phyloP scores from a whole-genome alignment of 2,888 invertebrate genomes.

The Aleiodes testaceus region DNA sequence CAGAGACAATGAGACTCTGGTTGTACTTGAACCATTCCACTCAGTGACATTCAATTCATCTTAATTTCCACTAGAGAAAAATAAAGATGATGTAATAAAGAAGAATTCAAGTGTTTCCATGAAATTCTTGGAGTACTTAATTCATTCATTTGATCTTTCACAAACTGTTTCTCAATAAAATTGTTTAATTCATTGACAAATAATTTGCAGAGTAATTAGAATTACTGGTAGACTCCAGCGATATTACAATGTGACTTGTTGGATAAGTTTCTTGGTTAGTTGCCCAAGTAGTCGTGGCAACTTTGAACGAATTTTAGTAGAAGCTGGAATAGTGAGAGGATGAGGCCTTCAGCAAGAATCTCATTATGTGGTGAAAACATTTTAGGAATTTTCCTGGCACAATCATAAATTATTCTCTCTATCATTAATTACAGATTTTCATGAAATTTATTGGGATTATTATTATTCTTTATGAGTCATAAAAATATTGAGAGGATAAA shows the following conservation, averaged over 20 bases:
- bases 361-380: not conserved
- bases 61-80: not conserved
- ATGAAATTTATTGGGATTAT: too few species aligned
- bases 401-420: not conserved
- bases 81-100: not conserved
- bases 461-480: too few species aligned
- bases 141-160: not conserved
- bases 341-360: not conserved
- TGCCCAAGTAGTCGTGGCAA: not conserved
- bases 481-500: too few species aligned
- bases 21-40: not conserved
- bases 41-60: slow-evolving; percentile 2
- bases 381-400: slow-evolving; percentile 4
- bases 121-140: not conserved
- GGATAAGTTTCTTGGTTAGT: too few species aligned
- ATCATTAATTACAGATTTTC: not conserved
- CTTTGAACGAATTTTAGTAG: not conserved
- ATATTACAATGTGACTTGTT: too few species aligned
- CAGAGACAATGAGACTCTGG: slow-evolving; percentile 3
- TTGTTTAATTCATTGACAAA: too few species aligned
- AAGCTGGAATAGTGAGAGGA: not conserved
- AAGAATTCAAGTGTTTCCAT: not conserved
- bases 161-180: too few species aligned
- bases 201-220: too few species aligned
- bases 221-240: too few species aligned